These are phyloP conservation scores for Papilio glaucus DNA, from an alignment of 1,140 invertebrate species.

Conservation along the genomic window DNA sequence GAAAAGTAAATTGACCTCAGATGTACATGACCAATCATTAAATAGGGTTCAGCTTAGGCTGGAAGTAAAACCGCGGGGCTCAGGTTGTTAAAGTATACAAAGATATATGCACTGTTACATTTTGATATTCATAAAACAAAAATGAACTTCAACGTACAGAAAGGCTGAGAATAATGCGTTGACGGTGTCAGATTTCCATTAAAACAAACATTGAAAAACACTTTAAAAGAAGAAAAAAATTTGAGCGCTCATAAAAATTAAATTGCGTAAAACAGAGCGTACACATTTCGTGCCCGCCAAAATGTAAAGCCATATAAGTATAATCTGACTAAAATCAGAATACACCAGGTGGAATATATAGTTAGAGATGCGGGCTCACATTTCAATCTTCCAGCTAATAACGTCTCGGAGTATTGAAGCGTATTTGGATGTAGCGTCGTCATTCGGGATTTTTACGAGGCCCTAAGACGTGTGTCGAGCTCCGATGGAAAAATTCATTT, in stretches of 20 bases:
- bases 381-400: constrained; percentile 43
- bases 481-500: constrained; percentile 44
- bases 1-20: no score
- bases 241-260: constrained; percentile 30
- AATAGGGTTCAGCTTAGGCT: no score
- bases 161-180: constrained; percentile 10
- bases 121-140: constrained; percentile 13
- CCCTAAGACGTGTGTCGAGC: constrained; percentile 42
- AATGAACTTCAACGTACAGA: constrained; percentile 2
- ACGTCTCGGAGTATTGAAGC: constrained; percentile 34
- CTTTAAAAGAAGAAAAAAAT: constrained; percentile 25
- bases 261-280: constrained; percentile 19
- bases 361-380: constrained; percentile 31
- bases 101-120: not conserved
- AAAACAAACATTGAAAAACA: constrained; percentile 19
- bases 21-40: no score
- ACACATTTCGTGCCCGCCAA: constrained; percentile 30
- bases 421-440: constrained; percentile 40
- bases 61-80: no score
- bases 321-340: constrained; percentile 42
- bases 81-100: not conserved
- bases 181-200: constrained; percentile 11
- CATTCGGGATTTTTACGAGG: constrained; percentile 45
- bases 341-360: constrained; percentile 38
- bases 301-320: constrained; percentile 41